Evolutionary conservation across 92 coral and sea anemone species (phyloP), one percentile per base, ranked within the genome.

Genomic region (Phymanthus crucifer): DNA sequence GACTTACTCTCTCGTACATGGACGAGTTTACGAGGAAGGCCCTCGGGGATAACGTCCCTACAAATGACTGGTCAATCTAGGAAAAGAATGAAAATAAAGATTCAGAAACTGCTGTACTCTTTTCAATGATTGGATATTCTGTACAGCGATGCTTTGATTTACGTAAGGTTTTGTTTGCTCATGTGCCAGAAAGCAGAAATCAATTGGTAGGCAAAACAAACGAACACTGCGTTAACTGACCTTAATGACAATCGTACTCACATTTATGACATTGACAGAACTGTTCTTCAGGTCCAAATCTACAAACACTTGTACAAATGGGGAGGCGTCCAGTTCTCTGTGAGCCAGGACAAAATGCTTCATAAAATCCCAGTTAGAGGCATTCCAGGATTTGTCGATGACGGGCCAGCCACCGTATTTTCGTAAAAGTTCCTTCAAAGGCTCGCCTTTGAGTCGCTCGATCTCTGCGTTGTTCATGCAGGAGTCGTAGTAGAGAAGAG

Each of bases 351-450:
- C 85, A 29, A 95, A 83, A 71, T 73, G 77, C 12, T 64, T 57
- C 64, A 84, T 72, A 29, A 95, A 81, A 48, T 93, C 80, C 98
- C 98, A 95, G 3, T 71, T 76, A 16, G 77, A 58, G 34, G 83
- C 90, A 66, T 71, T 48, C 98, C 98, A 96, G 58, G 85, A 64
- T 56, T 84, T 84, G 48, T 88, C 88, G 6, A 93, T 94, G 66
- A 96, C 87, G 35, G 94, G 80, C 88, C 98, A 96, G 29, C 92
- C 88, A 29, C 99, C 99, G 37, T 89, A 93, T 19, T 86, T 80
- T 35, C 46, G 61, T 40, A 96, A 71, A 11, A 93, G 83, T 37
- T 77, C 57, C 38, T 86, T 83, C 7, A 86, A 84, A 6, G 93
- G 94, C 57, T 84, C 72, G 10, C 88, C 86, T n/a, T 76, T 82